These are phyloP conservation scores for Ischnura elegans DNA, from an alignment of 2,888 invertebrate species.

Conservation along the genomic window DNA sequence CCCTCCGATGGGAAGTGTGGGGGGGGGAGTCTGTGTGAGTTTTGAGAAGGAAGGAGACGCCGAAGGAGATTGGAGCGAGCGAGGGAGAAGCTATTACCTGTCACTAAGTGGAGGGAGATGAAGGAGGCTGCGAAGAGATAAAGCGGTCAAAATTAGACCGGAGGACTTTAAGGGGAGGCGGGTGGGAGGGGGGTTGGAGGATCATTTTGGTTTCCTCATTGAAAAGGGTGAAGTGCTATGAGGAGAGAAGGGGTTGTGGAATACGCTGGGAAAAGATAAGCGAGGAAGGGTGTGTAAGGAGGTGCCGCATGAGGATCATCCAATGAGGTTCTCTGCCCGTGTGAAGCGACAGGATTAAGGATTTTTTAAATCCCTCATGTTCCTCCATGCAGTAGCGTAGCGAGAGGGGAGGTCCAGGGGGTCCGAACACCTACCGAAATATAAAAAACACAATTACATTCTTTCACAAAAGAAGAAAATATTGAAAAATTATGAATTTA, in stretches of 20 bases:
- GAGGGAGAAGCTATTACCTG: constrained; percentile 51
- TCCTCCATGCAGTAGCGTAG: too few species aligned
- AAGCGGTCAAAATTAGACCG: constrained; percentile 61
- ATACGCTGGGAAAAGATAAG: not conserved
- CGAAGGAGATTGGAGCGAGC: not conserved
- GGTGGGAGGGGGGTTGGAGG: not conserved
- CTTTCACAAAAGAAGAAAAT: too few species aligned
- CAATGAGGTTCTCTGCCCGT: constrained; percentile 5
- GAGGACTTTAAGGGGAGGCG: not conserved
- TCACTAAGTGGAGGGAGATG: not conserved
- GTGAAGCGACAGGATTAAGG: not conserved
- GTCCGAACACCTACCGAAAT: too few species aligned
- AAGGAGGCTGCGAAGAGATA: constrained; percentile 26
- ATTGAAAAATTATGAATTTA: too few species aligned
- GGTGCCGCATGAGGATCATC: not conserved
- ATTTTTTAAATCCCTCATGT: too few species aligned
- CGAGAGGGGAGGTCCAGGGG: too few species aligned
- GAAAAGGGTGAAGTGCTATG: not conserved
- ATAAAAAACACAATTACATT: too few species aligned
- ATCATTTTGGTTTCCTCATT: constrained; percentile 35
- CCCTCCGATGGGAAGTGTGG: not conserved
- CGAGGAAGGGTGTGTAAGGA: not conserved
- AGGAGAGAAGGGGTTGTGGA: not conserved
- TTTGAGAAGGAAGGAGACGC: not conserved
- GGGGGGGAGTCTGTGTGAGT: not conserved